phyloP scores from a whole-genome alignment of 2,888 invertebrate genomes.

The Actias luna region DNA sequence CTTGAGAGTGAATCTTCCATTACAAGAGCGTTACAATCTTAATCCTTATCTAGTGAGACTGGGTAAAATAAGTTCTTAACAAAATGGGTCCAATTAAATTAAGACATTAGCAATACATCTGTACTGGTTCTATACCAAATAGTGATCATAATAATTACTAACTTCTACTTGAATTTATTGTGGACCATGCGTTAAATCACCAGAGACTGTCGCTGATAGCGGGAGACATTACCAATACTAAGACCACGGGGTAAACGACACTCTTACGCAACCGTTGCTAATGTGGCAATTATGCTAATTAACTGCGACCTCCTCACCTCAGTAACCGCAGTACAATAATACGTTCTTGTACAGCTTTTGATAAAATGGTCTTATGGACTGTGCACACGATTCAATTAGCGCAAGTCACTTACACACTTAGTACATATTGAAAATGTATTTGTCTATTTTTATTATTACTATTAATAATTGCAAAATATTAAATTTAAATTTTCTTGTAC shows the following conservation, averaged over 20 bases:
- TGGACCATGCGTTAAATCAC: conserved; percentile 7
- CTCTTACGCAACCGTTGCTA: conserved; percentile 60
- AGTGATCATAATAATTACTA: neutral
- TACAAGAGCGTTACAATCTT: too few species aligned
- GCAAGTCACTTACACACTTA: conserved; percentile 12
- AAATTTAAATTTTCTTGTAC: too few species aligned
- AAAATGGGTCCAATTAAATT: too few species aligned
- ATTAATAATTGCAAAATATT: neutral
- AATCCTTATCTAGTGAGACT: too few species aligned
- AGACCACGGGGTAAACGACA: conserved; percentile 77
- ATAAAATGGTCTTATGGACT: conserved; percentile 27
- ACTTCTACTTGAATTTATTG: neutral
- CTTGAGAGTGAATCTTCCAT: too few species aligned
- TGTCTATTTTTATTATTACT: neutral
- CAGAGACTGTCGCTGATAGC: conserved; percentile 35
- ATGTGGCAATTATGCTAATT: conserved; percentile 46
- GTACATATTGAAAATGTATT: neutral
- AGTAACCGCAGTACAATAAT: conserved; percentile 29
- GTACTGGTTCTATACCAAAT: neutral
- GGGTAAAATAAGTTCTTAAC: too few species aligned
- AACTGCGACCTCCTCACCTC: conserved; percentile 42
- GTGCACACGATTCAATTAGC: conserved; percentile 30
- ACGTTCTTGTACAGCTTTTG: conserved; percentile 26
- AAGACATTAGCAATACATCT: too few species aligned
- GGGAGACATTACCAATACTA: conserved; percentile 55